Conservation (phyloP, 2,888 invertebrate species). For the Sphinx pinastri region DNA sequence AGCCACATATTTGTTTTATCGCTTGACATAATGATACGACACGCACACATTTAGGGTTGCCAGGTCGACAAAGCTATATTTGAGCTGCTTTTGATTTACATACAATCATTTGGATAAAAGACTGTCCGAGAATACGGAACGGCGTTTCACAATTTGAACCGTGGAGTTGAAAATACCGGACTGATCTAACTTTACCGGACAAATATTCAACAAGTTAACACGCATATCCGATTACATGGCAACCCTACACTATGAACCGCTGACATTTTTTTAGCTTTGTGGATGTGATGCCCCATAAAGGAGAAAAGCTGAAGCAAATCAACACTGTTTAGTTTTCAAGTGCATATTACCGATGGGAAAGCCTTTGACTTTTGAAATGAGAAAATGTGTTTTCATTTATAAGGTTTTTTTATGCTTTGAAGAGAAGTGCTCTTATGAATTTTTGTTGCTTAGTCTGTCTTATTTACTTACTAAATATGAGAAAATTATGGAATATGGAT, state of each 20-base stretch:
- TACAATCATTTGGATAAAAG: too few species aligned
- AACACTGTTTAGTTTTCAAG: conserved; percentile 1
- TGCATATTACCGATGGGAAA: conserved; percentile 1
- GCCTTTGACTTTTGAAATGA: conserved; percentile 33
- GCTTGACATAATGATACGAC: not conserved
- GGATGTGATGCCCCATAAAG: not conserved
- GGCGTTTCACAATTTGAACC: too few species aligned
- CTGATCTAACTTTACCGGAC: too few species aligned
- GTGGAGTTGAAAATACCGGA: too few species aligned
- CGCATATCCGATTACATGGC: not conserved
- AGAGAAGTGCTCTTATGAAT: not conserved
- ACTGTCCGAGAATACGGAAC: too few species aligned
- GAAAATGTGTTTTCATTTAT: not conserved
- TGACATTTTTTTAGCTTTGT: not conserved
- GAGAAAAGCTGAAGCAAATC: not conserved
- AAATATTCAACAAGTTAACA: too few species aligned
- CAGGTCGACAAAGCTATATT: too few species aligned
- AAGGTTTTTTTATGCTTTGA: not conserved
- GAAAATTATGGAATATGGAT: too few species aligned
- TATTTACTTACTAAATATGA: too few species aligned
- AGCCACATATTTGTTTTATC: not conserved
- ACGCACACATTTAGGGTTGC: too few species aligned
- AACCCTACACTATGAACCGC: not conserved
- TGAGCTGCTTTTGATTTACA: too few species aligned
- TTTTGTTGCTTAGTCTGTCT: not conserved